A percentile compares a stretch with the other conserved stretches of the same genome.
These are phyloP conservation scores for Monarcha castaneiventris DNA, from an alignment of 2,113 vertebrate species.

Conservation along the genomic window DNA sequence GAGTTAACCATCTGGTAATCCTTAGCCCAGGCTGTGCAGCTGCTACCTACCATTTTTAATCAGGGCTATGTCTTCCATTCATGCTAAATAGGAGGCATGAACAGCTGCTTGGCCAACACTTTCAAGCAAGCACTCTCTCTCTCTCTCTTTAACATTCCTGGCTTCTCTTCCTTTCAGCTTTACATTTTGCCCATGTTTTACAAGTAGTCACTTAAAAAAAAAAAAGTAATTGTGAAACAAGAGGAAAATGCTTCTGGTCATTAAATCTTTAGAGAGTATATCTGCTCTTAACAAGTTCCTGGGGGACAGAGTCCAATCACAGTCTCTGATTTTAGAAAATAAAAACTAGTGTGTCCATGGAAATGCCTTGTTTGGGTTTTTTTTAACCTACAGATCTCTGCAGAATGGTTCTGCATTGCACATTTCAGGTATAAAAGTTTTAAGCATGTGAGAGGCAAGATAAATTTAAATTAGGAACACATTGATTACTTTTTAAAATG, in stretches of 20 bases:
- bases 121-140: conserved; percentile 12
- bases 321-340: neutral
- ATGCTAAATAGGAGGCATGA: conserved; percentile 69
- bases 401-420: neutral
- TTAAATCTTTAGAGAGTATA: neutral
- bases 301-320: neutral
- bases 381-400: neutral
- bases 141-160: conserved; percentile 51
- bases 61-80: conserved; percentile 70
- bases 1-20: conserved; percentile 76
- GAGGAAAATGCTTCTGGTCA: neutral
- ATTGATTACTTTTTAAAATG: neutral
- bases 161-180: conserved; percentile 52
- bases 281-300: neutral
- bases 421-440: neutral
- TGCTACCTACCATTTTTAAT: conserved; percentile 74
- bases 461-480: neutral
- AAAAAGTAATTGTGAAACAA: neutral
- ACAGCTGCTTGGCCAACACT: conserved; percentile 67
- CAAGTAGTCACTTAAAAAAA: neutral
- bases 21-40: conserved; percentile 77
- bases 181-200: conserved; percentile 46
- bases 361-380: neutral
- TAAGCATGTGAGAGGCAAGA: neutral
- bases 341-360: neutral